These are phyloP conservation scores for Clepsis dumicolana DNA, from an alignment of 2,888 invertebrate species.

Conservation along the genomic window DNA sequence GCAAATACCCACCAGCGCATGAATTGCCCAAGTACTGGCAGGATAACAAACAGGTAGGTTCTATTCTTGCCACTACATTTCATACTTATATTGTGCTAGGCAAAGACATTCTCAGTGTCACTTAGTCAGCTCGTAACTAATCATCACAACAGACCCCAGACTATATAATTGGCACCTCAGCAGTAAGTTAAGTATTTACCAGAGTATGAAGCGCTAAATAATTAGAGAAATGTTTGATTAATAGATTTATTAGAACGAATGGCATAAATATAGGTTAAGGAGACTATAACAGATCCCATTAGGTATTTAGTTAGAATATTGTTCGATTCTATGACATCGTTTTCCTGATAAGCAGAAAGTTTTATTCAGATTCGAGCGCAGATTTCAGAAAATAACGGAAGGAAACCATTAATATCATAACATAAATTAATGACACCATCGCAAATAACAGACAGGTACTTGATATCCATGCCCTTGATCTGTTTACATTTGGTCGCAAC, in stretches of 20 bases:
- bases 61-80: background rate
- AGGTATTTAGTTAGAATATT: background rate
- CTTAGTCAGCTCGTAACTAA: too few species aligned
- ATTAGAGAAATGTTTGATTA: background rate
- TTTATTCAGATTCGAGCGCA: background rate
- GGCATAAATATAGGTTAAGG: background rate
- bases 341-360: background rate
- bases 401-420: background rate
- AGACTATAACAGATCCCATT: background rate
- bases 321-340: background rate
- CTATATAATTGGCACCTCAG: background rate
- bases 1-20: constrained; percentile 94
- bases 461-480: background rate
- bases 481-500: background rate
- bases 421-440: background rate
- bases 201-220: background rate
- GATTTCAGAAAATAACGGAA: background rate
- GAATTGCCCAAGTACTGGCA: constrained; percentile 95
- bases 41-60: constrained; percentile 91
- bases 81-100: too few species aligned
- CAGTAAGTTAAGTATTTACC: background rate
- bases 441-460: background rate
- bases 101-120: too few species aligned
- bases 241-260: constrained; percentile 7
- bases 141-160: background rate